phyloP scores from a whole-genome alignment of 2,888 invertebrate genomes.

The Dilophus febrilis region DNA sequence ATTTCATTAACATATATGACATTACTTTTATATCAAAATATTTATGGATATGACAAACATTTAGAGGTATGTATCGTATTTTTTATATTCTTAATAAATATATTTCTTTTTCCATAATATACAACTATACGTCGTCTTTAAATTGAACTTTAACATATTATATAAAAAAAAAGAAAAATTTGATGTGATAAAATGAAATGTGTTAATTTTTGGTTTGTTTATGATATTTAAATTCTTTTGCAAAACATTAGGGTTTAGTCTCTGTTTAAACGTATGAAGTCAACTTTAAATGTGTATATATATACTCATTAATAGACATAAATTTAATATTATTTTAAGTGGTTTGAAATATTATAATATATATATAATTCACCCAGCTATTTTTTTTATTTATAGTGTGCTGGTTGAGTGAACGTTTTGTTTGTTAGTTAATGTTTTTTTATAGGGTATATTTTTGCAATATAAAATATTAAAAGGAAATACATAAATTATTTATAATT shows the following conservation, averaged over 20 bases:
- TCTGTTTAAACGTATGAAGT: not conserved
- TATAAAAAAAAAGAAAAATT: not conserved
- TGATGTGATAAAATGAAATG: not conserved
- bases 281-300: not conserved
- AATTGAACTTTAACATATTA: not conserved
- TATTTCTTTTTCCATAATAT: not conserved
- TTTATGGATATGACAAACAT: conserved; percentile 26
- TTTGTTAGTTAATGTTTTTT: too few relatives aligned
- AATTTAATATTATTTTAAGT: too few relatives aligned
- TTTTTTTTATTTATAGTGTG: too few relatives aligned
- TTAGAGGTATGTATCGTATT: conserved; percentile 20
- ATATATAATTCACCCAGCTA: too few relatives aligned
- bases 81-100: too few relatives aligned
- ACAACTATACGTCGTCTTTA: not conserved
- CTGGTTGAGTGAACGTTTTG: too few relatives aligned
- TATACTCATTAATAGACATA: not conserved
- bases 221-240: not conserved
- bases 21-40: conserved; percentile 28
- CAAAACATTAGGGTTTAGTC: not conserved
- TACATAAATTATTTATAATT: too few relatives aligned
- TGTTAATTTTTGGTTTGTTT: not conserved
- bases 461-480: too few relatives aligned
- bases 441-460: too few relatives aligned
- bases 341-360: too few relatives aligned
- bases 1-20: conserved; percentile 29